Base-by-base conservation (phyloP, 2,797 vertebrate species). In the Gymnoscopelus microlampas region DNA sequence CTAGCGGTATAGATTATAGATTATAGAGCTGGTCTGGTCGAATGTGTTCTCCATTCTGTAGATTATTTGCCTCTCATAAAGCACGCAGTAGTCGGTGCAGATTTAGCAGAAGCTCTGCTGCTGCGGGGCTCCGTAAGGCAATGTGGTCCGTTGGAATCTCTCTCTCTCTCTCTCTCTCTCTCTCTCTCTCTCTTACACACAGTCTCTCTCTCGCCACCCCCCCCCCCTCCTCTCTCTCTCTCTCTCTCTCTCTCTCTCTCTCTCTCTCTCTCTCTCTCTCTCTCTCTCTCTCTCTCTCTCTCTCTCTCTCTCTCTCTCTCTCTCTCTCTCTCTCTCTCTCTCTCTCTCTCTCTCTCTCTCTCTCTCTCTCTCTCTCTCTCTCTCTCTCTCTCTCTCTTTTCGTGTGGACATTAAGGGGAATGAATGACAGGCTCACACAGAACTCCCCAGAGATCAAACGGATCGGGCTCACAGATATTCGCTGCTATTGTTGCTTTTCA, bases 401-500 rank as follows among this genome's bases (percentile, higher is more conserved):
- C 26, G 26, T 29, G 2, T 29, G 26, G 26, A 29, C 26, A 29
- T 29, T 29, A 29, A 1, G 2, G 3, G 26, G 26, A 29, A 29
- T 29, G 26, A 29, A 29, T 29, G 26, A 29, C 26, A 29, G 26
- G 26, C 26, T 29, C 26, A 3, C 2, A 29, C 73, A 49, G 63
- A 77, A 71, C 71, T 60, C 73, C 71, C 3, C 26, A 60, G 63
- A 66, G 75, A 66, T 59, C 68, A 51, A 66, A 29, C 26, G 26
- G 26, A 29, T 29, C 26, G 26, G 26, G 26, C 2, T 29, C 26
- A 29, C 26, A 29, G 1, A 29, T 29, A 29, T 29, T 2, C 56
- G 74, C 70, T 73, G 15, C 15, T 74, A 76, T 29, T 90, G 87
- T 29, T 80, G 76, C 78, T 78, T 77, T 87, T 81, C 82, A 81